Conservation (phyloP, 2,113 vertebrate species). For the Vidua chalybeata region DNA sequence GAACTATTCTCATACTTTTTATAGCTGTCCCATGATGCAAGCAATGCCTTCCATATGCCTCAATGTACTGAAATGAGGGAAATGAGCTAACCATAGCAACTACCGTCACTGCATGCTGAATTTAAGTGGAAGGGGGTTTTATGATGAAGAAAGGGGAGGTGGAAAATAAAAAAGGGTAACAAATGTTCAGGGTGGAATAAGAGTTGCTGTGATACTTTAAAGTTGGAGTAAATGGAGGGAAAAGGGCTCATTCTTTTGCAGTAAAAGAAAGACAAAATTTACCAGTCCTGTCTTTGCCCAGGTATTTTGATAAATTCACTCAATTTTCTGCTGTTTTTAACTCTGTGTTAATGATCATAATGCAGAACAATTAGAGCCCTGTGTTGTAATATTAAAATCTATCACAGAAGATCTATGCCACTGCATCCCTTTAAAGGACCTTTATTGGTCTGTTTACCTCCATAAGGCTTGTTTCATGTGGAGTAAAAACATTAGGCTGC, state of each 20-base stretch:
- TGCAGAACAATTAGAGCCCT: neutral
- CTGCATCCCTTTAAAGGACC: neutral
- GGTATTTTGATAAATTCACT: neutral
- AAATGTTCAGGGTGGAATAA: neutral
- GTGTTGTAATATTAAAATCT: slow-evolving; percentile 21
- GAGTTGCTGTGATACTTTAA: neutral
- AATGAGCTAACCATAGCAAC: slow-evolving; percentile 28
- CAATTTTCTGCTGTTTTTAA: neutral
- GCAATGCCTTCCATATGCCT: slow-evolving; percentile 24
- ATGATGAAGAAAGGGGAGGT: neutral
- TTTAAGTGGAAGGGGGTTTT: neutral
- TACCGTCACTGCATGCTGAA: neutral
- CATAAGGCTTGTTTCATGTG: slow-evolving; percentile 11
- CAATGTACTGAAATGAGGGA: neutral
- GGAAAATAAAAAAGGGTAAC: neutral
- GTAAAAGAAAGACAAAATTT: neutral
- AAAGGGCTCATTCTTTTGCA: neutral
- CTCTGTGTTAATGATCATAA: neutral
- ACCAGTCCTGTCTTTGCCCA: neutral
- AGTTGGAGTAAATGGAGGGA: neutral
- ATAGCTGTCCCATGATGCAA: neutral
- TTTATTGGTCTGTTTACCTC: slow-evolving; percentile 37
- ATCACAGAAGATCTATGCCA: neutral
- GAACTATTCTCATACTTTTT: slow-evolving; percentile 1
- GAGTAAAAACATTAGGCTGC: slow-evolving; percentile 47